Conservation (phyloP, 2,888 invertebrate species). For the Dasysyrphus albostriatus region DNA sequence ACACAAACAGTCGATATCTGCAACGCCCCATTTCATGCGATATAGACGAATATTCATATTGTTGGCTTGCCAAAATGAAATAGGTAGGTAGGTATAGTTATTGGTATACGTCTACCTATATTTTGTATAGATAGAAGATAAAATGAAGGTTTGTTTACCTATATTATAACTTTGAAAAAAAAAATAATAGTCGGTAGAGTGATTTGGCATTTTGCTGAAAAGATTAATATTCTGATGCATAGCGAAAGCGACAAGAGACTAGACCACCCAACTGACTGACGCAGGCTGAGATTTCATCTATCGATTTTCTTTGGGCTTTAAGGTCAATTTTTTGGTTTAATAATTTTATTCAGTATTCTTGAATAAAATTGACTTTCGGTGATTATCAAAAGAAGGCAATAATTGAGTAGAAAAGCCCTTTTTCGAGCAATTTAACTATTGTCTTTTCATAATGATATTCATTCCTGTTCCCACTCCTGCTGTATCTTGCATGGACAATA, state of each 20-base stretch:
- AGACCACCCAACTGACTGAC: too few relatives aligned
- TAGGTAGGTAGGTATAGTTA: background rate
- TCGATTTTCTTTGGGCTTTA: too few relatives aligned
- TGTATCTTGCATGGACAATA: too few relatives aligned
- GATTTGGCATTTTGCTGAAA: slow-evolving; percentile 37
- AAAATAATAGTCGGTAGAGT: slow-evolving; percentile 27
- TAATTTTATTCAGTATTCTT: too few relatives aligned
- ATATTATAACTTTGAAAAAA: background rate
- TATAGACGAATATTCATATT: slow-evolving; percentile 61
- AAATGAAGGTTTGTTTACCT: slow-evolving; percentile 2
- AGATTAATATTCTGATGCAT: slow-evolving; percentile 32
- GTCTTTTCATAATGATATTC: too few relatives aligned
- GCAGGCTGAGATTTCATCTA: too few relatives aligned
- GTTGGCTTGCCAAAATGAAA: slow-evolving; percentile 59
- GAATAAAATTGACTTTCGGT: too few relatives aligned
- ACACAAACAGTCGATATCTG: slow-evolving; percentile 57
- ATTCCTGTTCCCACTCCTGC: too few relatives aligned
- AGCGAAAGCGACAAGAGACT: background rate
- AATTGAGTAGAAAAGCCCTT: too few relatives aligned
- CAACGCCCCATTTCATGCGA: slow-evolving; percentile 67
- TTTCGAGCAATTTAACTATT: too few relatives aligned
- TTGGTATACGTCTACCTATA: background rate
- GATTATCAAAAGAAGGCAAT: too few relatives aligned
- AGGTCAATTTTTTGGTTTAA: too few relatives aligned
- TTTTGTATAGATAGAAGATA: slow-evolving; percentile 6